Evolutionary conservation across 2,888 invertebrate species (phyloP).

Genomic region (Steinernema hermaphroditum): DNA sequence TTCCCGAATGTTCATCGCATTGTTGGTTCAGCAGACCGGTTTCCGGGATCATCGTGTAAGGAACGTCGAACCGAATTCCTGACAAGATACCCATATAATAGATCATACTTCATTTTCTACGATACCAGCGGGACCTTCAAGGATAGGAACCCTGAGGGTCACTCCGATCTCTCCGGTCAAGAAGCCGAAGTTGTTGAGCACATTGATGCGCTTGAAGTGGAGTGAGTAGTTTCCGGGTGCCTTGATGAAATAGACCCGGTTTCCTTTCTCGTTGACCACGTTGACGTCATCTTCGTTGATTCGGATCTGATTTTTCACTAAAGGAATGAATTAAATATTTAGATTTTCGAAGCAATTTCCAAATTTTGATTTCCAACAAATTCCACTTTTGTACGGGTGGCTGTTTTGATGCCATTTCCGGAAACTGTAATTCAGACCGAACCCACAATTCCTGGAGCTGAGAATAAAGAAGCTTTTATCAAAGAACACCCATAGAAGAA

Average conservation of each 20-base stretch:
- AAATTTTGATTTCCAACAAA: too few relatives aligned
- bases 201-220: conserved; percentile 57
- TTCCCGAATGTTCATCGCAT: conserved; percentile 63
- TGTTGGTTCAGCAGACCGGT: conserved; percentile 61
- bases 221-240: conserved; percentile 65
- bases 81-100: too few relatives aligned
- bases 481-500: too few relatives aligned
- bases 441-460: too few relatives aligned
- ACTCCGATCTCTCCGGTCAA: conserved; percentile 64
- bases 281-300: conserved; percentile 63
- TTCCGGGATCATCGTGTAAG: conserved; percentile 64
- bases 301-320: conserved; percentile 64
- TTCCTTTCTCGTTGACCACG: conserved; percentile 62
- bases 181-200: conserved; percentile 55
- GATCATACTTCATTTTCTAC: not conserved
- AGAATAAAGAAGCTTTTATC: too few relatives aligned
- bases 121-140: conserved; percentile 63
- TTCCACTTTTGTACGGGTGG: too few relatives aligned
- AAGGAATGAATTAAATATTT: conserved; percentile 33
- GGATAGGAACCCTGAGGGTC: conserved; percentile 64
- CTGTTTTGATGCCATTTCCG: too few relatives aligned
- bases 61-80: conserved; percentile 65
- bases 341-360: not conserved
- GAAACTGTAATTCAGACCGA: too few relatives aligned
- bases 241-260: conserved; percentile 62